A percentile compares a stretch with the other conserved stretches of the same genome.
These are phyloP conservation scores for Heteronetta atricapilla DNA, from an alignment of 2,113 vertebrate genomes.

Conservation along the genomic window DNA sequence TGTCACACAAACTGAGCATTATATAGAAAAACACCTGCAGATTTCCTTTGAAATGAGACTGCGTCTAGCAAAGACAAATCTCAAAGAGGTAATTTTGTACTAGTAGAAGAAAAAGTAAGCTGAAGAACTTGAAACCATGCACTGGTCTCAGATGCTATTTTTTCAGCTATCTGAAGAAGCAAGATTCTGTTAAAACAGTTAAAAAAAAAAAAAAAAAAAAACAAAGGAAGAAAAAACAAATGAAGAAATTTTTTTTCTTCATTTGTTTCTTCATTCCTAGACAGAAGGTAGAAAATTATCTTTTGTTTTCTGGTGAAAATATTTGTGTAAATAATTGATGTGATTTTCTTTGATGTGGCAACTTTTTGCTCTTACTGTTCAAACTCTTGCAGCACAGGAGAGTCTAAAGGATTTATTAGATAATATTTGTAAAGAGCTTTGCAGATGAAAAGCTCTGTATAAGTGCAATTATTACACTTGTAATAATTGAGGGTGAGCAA, in stretches of 20 bases:
- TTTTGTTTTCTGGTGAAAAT: slow-evolving; percentile 38
- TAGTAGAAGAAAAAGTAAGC: neutral
- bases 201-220: neutral
- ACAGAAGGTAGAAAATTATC: neutral
- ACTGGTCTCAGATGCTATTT: neutral
- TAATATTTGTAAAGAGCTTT: slow-evolving; percentile 8
- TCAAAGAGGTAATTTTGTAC: neutral
- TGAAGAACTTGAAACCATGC: neutral
- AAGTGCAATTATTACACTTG: neutral
- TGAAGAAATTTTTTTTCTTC: no score
- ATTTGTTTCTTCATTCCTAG: neutral
- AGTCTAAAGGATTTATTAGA: neutral
- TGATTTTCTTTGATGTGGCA: neutral
- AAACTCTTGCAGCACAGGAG: neutral
- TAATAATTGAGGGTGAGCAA: no score
- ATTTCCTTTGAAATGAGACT: neutral
- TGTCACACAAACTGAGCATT: neutral
- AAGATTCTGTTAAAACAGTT: neutral
- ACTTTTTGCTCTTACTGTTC: neutral
- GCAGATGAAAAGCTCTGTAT: neutral
- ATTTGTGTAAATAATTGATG: slow-evolving; percentile 36
- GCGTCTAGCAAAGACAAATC: neutral
- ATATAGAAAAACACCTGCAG: neutral
- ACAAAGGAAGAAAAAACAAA: no score
- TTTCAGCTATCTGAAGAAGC: neutral